These are phyloP conservation scores for Orussus abietinus DNA, from an alignment of 1,140 invertebrate species.

Conservation along the genomic window DNA sequence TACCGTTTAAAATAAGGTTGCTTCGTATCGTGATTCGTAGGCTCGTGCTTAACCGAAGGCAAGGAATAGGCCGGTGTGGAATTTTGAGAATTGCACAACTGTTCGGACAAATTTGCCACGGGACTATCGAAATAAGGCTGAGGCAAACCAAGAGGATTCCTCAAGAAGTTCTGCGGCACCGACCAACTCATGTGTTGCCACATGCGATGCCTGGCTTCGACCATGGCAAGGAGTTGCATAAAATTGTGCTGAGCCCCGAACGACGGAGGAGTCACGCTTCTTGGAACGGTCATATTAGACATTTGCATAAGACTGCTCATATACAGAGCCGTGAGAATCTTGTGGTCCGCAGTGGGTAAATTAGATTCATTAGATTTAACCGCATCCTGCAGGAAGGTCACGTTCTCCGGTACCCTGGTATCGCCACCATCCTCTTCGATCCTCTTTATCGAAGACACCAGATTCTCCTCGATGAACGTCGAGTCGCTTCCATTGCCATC, in stretches of 20 bases:
- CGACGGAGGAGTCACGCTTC: constrained; percentile 35
- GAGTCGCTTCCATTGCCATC: constrained; percentile 21
- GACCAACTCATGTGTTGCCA: constrained; percentile 53
- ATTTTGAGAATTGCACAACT: constrained; percentile 40
- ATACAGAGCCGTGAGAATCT: constrained; percentile 59
- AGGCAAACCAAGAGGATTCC: constrained; percentile 37
- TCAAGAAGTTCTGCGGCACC: constrained; percentile 38
- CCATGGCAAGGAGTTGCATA: constrained; percentile 47
- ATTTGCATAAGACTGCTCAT: constrained; percentile 58
- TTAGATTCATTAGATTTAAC: constrained; percentile 43
- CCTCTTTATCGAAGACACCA: constrained; percentile 17
- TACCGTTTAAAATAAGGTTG: constrained; percentile 49
- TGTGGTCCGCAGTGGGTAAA: constrained; percentile 53
- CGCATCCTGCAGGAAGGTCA: constrained; percentile 47
- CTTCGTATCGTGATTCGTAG: constrained; percentile 42
- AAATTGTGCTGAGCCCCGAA: constrained; percentile 44
- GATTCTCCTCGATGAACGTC: constrained; percentile 1
- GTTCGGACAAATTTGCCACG: constrained; percentile 36
- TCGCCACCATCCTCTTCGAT: constrained; percentile 31
- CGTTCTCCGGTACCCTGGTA: constrained; percentile 32
- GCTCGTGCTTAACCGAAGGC: constrained; percentile 50
- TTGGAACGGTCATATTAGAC: constrained; percentile 39
- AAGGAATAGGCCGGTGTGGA: constrained; percentile 39
- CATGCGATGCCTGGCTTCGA: constrained; percentile 51
- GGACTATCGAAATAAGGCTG: constrained; percentile 46